Percentiles rank a stretch among this genome's conserved stretches.
Conservation (phyloP, 2,113 vertebrate species). For the Malurus elegans region DNA sequence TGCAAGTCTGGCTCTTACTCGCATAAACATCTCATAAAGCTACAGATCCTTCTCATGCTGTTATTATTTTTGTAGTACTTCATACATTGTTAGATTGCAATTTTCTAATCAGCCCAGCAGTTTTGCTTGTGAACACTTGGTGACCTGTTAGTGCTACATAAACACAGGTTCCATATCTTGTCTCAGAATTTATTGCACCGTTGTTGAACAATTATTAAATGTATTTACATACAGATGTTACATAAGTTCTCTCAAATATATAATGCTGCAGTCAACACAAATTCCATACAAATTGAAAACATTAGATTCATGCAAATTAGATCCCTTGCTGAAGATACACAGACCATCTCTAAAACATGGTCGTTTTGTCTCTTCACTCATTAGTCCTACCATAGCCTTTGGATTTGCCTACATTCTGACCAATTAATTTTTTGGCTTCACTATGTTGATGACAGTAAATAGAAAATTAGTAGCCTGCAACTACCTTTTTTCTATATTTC, state of each 20-base stretch:
- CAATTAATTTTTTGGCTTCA: not conserved
- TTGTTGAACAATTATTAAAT: not conserved
- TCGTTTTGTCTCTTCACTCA: not conserved
- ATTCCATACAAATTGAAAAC: not conserved
- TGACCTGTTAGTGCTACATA: not conserved
- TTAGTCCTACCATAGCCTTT: not conserved
- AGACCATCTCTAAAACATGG: not conserved
- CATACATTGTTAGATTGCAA: not conserved
- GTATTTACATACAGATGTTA: not conserved
- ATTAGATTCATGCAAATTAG: not conserved
- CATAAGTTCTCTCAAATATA: not conserved
- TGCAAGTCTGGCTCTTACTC: not conserved
- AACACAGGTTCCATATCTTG: not conserved
- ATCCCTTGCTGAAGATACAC: not conserved
- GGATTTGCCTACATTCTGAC: not conserved
- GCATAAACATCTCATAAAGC: not conserved
- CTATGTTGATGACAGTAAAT: not conserved
- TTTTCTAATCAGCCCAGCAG: not conserved
- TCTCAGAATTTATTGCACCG: not conserved
- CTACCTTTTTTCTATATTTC: not conserved
- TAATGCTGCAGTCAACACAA: not conserved
- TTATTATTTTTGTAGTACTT: not conserved
- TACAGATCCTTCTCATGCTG: not conserved
- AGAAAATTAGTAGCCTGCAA: not conserved
- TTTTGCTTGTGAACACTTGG: not conserved